Conservation (phyloP, 2,888 invertebrate species). For the Eupeodes latifasciatus region DNA sequence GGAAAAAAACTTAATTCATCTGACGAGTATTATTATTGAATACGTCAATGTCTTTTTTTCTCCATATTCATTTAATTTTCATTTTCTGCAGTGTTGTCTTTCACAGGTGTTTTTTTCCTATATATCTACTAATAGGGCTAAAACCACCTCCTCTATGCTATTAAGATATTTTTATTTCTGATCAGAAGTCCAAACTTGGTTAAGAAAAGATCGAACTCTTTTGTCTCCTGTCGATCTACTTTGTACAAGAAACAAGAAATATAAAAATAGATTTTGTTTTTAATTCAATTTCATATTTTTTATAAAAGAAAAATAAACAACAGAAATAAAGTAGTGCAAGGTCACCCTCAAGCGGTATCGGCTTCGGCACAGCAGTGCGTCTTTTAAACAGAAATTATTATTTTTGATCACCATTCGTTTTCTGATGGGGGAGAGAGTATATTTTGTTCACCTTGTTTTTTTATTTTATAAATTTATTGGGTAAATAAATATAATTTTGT, state of each 20-base stretch:
- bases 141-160: background rate
- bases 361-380: conserved; percentile 41
- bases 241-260: background rate
- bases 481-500: conserved; percentile 45
- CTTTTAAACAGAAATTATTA: conserved; percentile 59
- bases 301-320: background rate
- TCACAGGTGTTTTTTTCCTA: conserved; percentile 23
- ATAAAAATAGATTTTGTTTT: conserved; percentile 59
- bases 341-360: conserved; percentile 24
- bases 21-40: too few relatives aligned
- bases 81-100: background rate
- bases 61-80: conserved; percentile 26
- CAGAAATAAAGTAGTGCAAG: conserved; percentile 60
- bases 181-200: conserved; percentile 53
- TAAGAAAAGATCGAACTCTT: conserved; percentile 19
- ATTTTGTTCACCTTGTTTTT: conserved; percentile 29
- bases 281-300: conserved; percentile 25
- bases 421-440: conserved; percentile 7
- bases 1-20: too few relatives aligned
- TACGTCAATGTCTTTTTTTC: background rate
- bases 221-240: background rate
- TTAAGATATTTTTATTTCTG: background rate
- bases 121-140: background rate
- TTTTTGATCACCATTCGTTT: conserved; percentile 19
- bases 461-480: conserved; percentile 44